These are phyloP conservation scores for Sinohyriopsis cumingii DNA, from an alignment of 2,888 invertebrate genomes.

Conservation along the genomic window DNA sequence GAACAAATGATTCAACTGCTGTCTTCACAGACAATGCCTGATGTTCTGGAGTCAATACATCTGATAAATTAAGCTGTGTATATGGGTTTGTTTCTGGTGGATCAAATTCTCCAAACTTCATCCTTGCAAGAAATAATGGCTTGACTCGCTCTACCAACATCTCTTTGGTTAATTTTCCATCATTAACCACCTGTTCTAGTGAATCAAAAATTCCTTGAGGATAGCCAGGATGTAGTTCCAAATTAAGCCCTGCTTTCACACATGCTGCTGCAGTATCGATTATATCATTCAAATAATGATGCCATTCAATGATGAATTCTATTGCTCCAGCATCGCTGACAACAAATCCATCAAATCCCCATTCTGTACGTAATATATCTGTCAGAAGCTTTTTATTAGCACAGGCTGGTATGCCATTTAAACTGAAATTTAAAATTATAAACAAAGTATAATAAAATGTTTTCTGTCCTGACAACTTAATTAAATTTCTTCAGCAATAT, in stretches of 20 bases:
- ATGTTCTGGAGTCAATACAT: conserved; percentile 42
- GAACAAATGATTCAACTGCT: conserved; percentile 46
- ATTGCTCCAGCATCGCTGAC: conserved; percentile 62
- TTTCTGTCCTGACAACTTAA: too few species aligned
- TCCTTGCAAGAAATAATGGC: conserved; percentile 30
- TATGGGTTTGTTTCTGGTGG: conserved; percentile 49
- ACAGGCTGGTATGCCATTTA: conserved; percentile 64
- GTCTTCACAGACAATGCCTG: conserved; percentile 36
- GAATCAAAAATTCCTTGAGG: conserved; percentile 37
- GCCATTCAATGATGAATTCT: conserved; percentile 40
- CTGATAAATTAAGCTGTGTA: conserved; percentile 28
- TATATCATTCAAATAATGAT: conserved; percentile 37
- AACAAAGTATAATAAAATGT: neutral
- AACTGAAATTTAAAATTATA: conserved; percentile 30
- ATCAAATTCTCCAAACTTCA: conserved; percentile 40
- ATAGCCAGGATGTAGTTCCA: conserved; percentile 46
- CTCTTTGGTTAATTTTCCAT: conserved; percentile 18
- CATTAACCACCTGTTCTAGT: conserved; percentile 24
- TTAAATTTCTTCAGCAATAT: too few species aligned
- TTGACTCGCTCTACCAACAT: conserved; percentile 17
- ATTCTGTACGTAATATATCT: conserved; percentile 51
- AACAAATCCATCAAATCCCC: conserved; percentile 62
- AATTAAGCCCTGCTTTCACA: conserved; percentile 53
- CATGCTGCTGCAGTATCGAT: conserved; percentile 40
- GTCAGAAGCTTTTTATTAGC: conserved; percentile 55